Conservation (phyloP, 2,113 vertebrate species). For the Psittacus erithacus region DNA sequence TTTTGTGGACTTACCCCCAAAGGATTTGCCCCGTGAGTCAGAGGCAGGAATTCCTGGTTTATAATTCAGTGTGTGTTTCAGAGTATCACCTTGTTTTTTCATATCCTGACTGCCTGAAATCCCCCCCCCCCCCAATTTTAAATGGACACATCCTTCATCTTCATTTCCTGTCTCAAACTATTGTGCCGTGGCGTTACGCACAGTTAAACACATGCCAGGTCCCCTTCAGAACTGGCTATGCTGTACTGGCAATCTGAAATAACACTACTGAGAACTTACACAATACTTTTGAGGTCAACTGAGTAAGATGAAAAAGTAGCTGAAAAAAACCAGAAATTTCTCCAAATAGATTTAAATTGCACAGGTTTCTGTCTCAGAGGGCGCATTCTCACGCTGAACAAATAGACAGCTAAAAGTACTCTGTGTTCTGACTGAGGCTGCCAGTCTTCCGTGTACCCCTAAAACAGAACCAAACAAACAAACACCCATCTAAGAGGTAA, state of each 20-base stretch:
- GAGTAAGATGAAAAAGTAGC: background rate
- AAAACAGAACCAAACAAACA: constrained; percentile 48
- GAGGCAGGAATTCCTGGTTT: constrained; percentile 70
- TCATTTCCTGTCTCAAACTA: constrained; percentile 14
- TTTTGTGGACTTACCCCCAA: constrained; percentile 56
- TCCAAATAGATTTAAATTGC: background rate
- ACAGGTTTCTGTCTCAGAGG: constrained; percentile 16
- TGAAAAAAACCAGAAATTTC: background rate
- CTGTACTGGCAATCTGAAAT: background rate
- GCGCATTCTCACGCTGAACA: background rate
- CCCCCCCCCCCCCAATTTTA: background rate
- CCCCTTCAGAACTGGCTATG: background rate
- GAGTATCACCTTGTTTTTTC: constrained; percentile 57
- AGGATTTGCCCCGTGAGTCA: constrained; percentile 63
- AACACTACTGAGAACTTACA: background rate
- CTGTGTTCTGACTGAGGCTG: constrained; percentile 16
- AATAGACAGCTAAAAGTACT: constrained; percentile 40
- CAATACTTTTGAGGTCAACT: background rate
- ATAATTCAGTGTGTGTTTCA: constrained; percentile 64
- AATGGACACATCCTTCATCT: constrained; percentile 16
- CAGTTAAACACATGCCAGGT: background rate
- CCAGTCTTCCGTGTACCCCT: constrained; percentile 32
- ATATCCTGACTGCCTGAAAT: constrained; percentile 40
- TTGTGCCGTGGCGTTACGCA: background rate
- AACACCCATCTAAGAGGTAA: constrained; percentile 28